Base-by-base conservation (phyloP, 2,888 invertebrate genomes). In the Cheilosia impressa region DNA sequence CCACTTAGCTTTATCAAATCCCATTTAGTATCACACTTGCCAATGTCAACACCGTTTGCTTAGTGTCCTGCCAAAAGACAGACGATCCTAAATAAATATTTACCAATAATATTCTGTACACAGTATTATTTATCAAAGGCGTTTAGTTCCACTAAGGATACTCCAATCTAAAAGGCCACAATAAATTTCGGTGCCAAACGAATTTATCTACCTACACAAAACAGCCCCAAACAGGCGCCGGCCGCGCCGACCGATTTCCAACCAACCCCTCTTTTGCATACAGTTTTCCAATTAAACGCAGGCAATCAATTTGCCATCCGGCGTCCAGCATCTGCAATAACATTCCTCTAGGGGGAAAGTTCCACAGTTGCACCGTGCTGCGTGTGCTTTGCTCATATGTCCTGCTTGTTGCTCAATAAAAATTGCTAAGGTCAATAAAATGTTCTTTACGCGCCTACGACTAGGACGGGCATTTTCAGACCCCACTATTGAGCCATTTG, bases 401-500 rank as follows among this genome's bases (percentile, higher is more conserved):
- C 45, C 34, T 52, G 45, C 57, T n/a, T 47, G 19, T 22, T 62
- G 52, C 10, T 55, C 76, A 71, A 80, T 85, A 80, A 80, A 80
- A 80, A 76, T 71, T 80, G 55, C 52, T 84, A 41, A 50, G 72
- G 71, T 85, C 76, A 81, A 85, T 85, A 85, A 85, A 85, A 66
- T 31, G 53, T 72, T 43, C 76, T 81, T 85, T 85, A 81, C 52
- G 72, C 60, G 66, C 15, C 38, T 38, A 4, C 17, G 2, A 22
- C 38, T 38, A 4, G 6, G 6, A 53, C 41, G 60, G 34, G 19
- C 50, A 73, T 45, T 53, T 50, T 24, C 73, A 57, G 10, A 34
- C 34, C 38, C 31, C 7, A 17, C 19, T 45, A 79, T 57, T 50
- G n/a, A 60, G 50, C 60, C 78, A 78, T 62, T 69, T 78, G 82